Evolutionary conservation across 1,140 invertebrate species (phyloP).

Genomic region (Diprion similis): DNA sequence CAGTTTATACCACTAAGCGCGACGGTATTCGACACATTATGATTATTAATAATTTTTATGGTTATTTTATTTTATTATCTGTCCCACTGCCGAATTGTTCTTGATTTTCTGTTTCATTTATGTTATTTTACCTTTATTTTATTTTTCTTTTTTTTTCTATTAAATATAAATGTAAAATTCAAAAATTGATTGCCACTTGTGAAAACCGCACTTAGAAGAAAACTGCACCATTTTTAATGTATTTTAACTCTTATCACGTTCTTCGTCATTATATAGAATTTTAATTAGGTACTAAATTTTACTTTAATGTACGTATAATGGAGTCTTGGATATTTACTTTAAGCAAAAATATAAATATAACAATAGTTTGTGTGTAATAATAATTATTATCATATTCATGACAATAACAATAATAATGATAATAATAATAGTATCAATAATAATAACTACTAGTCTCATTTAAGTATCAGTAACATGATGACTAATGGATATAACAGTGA

Average conservation of each 20-base stretch:
- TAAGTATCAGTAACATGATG: conserved; percentile 56
- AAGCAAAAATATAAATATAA: conserved; percentile 63
- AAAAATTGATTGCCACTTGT: conserved; percentile 40
- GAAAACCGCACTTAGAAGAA: not conserved
- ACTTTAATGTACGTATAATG: conserved; percentile 35
- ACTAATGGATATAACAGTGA: conserved; percentile 58
- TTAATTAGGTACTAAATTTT: conserved; percentile 2
- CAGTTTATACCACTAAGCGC: not conserved
- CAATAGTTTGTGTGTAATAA: conserved; percentile 58
- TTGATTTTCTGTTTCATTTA: too few relatives aligned
- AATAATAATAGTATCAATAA: conserved; percentile 41
- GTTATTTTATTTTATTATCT: not conserved
- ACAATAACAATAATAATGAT: conserved; percentile 45
- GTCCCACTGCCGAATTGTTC: not conserved
- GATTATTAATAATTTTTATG: too few relatives aligned
- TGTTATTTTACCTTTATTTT: too few relatives aligned
- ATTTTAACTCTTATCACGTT: not conserved
- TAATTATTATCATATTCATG: conserved; percentile 39
- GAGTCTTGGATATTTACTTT: conserved; percentile 53
- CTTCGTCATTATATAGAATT: not conserved
- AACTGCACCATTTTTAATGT: not conserved
- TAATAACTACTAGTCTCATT: conserved; percentile 40
- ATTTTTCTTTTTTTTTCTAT: too few relatives aligned
- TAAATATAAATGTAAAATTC: conserved; percentile 36
- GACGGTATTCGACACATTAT: not conserved